Percentiles rank a stretch among this genome's conserved stretches.
phyloP scores from a whole-genome alignment of 2,113 vertebrate genomes.

The Esox niger region DNA sequence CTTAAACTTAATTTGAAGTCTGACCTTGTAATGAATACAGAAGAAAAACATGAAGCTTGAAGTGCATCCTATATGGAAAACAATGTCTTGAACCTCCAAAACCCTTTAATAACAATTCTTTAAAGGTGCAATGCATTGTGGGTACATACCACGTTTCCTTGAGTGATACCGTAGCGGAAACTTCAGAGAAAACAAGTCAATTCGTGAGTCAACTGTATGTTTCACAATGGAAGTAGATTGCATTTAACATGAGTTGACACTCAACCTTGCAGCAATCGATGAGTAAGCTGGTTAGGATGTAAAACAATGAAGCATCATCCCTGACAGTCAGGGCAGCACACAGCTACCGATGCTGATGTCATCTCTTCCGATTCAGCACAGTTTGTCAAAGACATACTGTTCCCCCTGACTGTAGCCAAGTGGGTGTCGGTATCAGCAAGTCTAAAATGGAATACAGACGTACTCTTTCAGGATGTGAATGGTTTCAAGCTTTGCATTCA shows the following conservation, averaged over 20 bases:
- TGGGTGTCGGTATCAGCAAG: too few relatives aligned
- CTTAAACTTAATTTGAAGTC: too few relatives aligned
- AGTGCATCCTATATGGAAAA: too few relatives aligned
- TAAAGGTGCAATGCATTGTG: not conserved
- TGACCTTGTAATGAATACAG: too few relatives aligned
- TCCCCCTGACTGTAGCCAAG: too few relatives aligned
- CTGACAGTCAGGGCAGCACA: not conserved
- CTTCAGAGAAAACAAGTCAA: slow-evolving; percentile 4
- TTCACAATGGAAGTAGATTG: slow-evolving; percentile 5
- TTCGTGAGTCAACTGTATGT: slow-evolving; percentile 12
- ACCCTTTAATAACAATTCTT: not conserved
- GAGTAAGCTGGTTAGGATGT: slow-evolving; percentile 8
- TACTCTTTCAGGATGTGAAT: too few relatives aligned
- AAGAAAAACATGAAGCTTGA: too few relatives aligned
- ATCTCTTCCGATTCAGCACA: not conserved
- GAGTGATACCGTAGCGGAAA: not conserved
- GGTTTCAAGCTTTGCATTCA: too few relatives aligned
- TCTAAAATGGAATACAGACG: too few relatives aligned
- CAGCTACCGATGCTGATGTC: not conserved
- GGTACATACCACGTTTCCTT: not conserved
- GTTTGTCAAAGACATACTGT: not conserved
- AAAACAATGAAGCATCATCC: slow-evolving; percentile 12
- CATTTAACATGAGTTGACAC: slow-evolving; percentile 17
- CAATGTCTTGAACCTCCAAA: too few relatives aligned
- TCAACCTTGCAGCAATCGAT: slow-evolving; percentile 17